Percentiles rank a stretch among this genome's conserved stretches.
phyloP scores from a whole-genome alignment of 2,888 invertebrate species.

The Xanthia togata region DNA sequence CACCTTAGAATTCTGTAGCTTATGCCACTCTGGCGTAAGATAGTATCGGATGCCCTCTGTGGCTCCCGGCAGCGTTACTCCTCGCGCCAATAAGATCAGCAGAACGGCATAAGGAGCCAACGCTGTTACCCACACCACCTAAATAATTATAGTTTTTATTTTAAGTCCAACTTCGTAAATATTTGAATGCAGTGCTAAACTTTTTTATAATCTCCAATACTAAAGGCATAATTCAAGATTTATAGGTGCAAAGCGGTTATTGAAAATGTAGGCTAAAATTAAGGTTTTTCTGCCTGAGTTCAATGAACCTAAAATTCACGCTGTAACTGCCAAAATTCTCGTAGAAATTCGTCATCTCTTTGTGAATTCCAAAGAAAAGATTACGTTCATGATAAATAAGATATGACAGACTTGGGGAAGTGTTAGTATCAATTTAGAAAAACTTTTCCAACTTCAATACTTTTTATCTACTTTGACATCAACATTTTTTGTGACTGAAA shows the following conservation, averaged over 20 bases:
- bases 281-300: not conserved
- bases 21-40: constrained; percentile 97
- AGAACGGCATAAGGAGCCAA: constrained; percentile 97
- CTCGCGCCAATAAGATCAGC: constrained; percentile 95
- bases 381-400: constrained; percentile 44
- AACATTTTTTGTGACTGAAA: constrained; percentile 7
- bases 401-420: constrained; percentile 36
- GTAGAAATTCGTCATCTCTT: constrained; percentile 15
- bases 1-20: constrained; percentile 94
- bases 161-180: not conserved
- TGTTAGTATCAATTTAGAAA: constrained; percentile 34
- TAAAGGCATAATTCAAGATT: not conserved
- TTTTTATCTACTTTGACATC: constrained; percentile 35
- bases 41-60: constrained; percentile 96
- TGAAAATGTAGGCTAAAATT: not conserved
- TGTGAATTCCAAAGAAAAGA: constrained; percentile 42
- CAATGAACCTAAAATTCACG: not conserved
- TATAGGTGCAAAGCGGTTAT: not conserved
- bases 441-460: constrained; percentile 24
- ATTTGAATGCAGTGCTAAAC: not conserved
- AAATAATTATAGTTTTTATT: constrained; percentile 32
- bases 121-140: constrained; percentile 99
- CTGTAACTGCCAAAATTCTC: not conserved
- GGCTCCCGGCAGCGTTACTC: constrained; percentile 96
- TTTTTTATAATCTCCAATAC: not conserved